These are phyloP conservation scores for Tipula helvola DNA, from an alignment of 2,888 invertebrate genomes.

Conservation along the genomic window DNA sequence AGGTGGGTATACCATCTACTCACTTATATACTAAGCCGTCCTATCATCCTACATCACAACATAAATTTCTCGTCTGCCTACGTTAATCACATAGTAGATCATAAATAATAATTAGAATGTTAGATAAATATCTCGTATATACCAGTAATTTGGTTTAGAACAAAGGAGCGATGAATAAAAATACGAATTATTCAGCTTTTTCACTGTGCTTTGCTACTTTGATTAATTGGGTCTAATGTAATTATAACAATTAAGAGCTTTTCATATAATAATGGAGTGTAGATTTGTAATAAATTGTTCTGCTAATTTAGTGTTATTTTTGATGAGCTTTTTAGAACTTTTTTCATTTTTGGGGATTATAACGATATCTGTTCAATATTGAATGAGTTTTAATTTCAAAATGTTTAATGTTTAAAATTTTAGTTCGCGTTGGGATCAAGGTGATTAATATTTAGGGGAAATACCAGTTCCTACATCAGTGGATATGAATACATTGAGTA, in stretches of 20 bases:
- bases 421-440: too few relatives aligned
- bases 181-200: neutral
- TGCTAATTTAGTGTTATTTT: too few relatives aligned
- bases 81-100: neutral
- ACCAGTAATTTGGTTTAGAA: neutral
- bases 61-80: neutral
- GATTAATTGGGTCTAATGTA: neutral
- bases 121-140: neutral
- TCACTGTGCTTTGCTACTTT: neutral
- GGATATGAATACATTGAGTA: too few relatives aligned
- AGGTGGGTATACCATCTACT: too few relatives aligned
- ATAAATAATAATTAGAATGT: neutral
- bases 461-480: too few relatives aligned
- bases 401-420: too few relatives aligned
- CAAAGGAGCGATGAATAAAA: neutral
- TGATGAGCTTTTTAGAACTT: too few relatives aligned
- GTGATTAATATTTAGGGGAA: too few relatives aligned
- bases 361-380: too few relatives aligned
- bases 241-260: neutral
- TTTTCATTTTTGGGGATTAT: too few relatives aligned
- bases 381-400: too few relatives aligned
- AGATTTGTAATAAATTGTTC: neutral
- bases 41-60: neutral
- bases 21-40: too few relatives aligned
- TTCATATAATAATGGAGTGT: neutral